phyloP scores from a whole-genome alignment of 2,888 invertebrate species.

The Lasioglossum oenotherae region DNA sequence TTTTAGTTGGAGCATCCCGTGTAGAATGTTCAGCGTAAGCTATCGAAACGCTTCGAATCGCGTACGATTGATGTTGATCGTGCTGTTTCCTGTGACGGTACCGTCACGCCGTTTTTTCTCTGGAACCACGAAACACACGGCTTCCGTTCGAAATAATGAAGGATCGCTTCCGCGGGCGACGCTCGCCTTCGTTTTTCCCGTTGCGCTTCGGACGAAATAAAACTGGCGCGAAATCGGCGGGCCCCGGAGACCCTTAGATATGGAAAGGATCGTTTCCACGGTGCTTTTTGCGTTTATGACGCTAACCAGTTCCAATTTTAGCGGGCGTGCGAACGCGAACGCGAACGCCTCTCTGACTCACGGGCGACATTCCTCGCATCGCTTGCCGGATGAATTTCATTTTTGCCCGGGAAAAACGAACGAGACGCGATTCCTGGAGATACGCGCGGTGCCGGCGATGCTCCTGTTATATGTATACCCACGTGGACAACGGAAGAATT shows the following conservation, averaged over 20 bases:
- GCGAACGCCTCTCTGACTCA: conserved; percentile 65
- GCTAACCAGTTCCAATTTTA: conserved; percentile 70
- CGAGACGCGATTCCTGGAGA: conserved; percentile 47
- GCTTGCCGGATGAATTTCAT: conserved; percentile 73
- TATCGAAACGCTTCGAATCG: neutral
- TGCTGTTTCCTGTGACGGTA: neutral
- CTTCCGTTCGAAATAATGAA: neutral
- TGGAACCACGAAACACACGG: neutral
- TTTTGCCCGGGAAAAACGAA: conserved; percentile 64
- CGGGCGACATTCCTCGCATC: conserved; percentile 68
- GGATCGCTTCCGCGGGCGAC: neutral
- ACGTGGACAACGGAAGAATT: conserved; percentile 45
- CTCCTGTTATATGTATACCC: conserved; percentile 26
- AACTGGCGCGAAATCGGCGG: conserved; percentile 8
- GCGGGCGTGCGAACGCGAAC: conserved; percentile 59
- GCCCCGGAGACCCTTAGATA: conserved; percentile 3
- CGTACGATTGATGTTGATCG: neutral
- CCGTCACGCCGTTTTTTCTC: neutral
- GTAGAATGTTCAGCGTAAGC: neutral
- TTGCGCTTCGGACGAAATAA: neutral
- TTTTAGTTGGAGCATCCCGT: neutral
- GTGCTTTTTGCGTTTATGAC: conserved; percentile 69
- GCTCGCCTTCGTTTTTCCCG: neutral
- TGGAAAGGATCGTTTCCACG: conserved; percentile 47
- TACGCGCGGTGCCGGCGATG: conserved; percentile 17